Evolutionary conservation across 2,113 vertebrate species (phyloP).

Genomic region (Anas platyrhynchos): DNA sequence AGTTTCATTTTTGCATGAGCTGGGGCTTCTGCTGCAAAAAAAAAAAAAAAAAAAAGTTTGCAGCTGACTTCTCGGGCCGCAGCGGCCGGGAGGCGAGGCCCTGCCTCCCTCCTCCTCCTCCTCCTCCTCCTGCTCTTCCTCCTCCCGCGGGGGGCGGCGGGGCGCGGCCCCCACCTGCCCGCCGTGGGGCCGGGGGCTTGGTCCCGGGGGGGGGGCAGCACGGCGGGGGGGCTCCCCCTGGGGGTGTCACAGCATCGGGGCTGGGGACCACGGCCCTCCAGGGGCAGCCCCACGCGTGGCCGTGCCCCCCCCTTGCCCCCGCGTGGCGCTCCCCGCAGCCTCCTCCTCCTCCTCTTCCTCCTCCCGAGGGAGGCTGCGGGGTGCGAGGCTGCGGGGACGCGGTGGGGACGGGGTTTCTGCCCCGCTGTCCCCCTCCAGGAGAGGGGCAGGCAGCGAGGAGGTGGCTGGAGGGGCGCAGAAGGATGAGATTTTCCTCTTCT

Average conservation of each 20-base stretch:
- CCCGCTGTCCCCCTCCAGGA: background rate
- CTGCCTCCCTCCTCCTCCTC: background rate
- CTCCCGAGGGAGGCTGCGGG: too few relatives aligned
- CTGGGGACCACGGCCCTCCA: too few relatives aligned
- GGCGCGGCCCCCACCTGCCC: background rate
- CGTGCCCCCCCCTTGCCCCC: too few relatives aligned
- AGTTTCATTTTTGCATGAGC: slow-evolving; percentile 64
- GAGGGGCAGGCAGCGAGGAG: background rate
- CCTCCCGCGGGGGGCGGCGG: background rate
- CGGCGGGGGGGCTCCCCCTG: background rate
- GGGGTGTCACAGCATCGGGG: too few relatives aligned
- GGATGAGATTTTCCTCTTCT: background rate
- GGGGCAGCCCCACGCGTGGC: too few relatives aligned
- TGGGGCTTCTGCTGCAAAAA: slow-evolving; percentile 17
- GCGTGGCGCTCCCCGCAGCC: too few relatives aligned
- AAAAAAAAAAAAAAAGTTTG: slow-evolving; percentile 35
- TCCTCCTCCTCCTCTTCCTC: too few relatives aligned
- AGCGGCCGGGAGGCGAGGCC: slow-evolving; percentile 26
- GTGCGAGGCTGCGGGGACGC: too few relatives aligned
- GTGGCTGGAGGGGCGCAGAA: background rate
- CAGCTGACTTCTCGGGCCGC: slow-evolving; percentile 61
- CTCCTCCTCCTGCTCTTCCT: background rate
- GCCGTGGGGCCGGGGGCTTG: background rate
- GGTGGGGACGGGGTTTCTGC: background rate
- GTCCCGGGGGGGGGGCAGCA: too few relatives aligned